Evolutionary conservation across 2,888 invertebrate genomes (phyloP).

Genomic region (Panopea generosa): DNA sequence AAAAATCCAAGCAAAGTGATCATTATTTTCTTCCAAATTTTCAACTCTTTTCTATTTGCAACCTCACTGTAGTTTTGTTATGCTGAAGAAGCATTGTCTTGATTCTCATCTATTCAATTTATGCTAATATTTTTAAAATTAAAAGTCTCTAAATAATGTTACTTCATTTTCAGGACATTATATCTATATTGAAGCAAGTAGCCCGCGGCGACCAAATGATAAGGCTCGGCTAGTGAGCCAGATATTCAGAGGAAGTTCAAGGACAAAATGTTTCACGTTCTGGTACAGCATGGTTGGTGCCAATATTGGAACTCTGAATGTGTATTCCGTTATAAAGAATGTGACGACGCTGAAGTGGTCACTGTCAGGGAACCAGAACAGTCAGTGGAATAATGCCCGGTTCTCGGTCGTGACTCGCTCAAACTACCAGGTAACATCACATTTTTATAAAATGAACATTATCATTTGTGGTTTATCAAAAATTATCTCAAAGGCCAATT

Average conservation of each 20-base stretch:
- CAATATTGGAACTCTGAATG: constrained; percentile 73
- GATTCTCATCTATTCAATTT: too few species aligned
- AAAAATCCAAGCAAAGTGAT: too few species aligned
- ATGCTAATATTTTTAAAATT: too few species aligned
- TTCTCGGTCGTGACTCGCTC: constrained; percentile 53
- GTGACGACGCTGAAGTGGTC: constrained; percentile 64
- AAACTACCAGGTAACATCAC: constrained; percentile 59
- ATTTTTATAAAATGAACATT: too few species aligned
- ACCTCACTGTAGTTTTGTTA: too few species aligned
- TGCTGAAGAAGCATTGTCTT: too few species aligned
- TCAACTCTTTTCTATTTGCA: too few species aligned
- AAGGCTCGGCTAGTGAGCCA: constrained; percentile 74
- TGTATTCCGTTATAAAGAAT: constrained; percentile 58
- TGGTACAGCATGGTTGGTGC: constrained; percentile 81
- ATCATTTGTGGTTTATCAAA: too few species aligned
- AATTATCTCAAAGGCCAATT: too few species aligned
- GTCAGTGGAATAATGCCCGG: constrained; percentile 69
- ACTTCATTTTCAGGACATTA: too few species aligned
- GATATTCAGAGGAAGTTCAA: constrained; percentile 49
- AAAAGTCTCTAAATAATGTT: too few species aligned
- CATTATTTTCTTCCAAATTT: too few species aligned
- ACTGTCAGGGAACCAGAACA: constrained; percentile 67
- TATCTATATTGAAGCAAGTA: constrained; percentile 78
- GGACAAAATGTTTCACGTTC: constrained; percentile 72
- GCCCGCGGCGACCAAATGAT: constrained; percentile 67